Percentiles rank a stretch among this genome's conserved stretches.
These are phyloP conservation scores for Protonemura montana DNA, from an alignment of 2,888 invertebrate genomes.

Conservation along the genomic window DNA sequence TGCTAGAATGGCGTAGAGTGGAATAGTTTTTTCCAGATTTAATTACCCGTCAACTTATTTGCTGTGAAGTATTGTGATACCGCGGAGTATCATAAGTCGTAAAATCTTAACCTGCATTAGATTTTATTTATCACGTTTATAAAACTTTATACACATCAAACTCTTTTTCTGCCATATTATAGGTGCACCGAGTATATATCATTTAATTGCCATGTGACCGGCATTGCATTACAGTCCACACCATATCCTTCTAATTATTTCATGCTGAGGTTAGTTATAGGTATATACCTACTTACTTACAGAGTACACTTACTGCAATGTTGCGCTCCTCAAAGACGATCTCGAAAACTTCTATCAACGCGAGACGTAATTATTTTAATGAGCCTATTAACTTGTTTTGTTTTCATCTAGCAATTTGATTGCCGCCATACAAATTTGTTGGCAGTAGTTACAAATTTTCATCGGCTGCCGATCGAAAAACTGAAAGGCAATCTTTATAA, in stretches of 20 bases:
- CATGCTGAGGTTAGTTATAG: neutral
- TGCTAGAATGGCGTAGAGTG: neutral
- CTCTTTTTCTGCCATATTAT: neutral
- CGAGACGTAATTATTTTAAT: conserved; percentile 48
- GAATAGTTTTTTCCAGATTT: neutral
- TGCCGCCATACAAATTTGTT: conserved; percentile 47
- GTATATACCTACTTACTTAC: neutral
- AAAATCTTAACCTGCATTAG: neutral
- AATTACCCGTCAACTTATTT: neutral
- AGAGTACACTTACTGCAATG: neutral
- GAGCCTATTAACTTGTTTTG: conserved; percentile 46
- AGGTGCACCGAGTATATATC: neutral
- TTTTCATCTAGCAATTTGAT: conserved; percentile 45
- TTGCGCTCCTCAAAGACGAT: neutral
- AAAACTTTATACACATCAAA: neutral
- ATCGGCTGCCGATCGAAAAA: conserved; percentile 48
- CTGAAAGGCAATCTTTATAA: conserved; percentile 47
- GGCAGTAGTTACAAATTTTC: conserved; percentile 50
- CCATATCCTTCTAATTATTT: neutral
- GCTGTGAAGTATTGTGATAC: neutral
- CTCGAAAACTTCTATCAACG: conserved; percentile 7
- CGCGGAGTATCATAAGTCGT: neutral
- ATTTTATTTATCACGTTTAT: conserved; percentile 1
- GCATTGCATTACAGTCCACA: conserved; percentile 2
- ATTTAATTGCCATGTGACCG: neutral